Evolutionary conservation across 2,888 invertebrate genomes (phyloP), one percentile per base, ranked within the genome.

Genomic region (Cephus pulcher): DNA sequence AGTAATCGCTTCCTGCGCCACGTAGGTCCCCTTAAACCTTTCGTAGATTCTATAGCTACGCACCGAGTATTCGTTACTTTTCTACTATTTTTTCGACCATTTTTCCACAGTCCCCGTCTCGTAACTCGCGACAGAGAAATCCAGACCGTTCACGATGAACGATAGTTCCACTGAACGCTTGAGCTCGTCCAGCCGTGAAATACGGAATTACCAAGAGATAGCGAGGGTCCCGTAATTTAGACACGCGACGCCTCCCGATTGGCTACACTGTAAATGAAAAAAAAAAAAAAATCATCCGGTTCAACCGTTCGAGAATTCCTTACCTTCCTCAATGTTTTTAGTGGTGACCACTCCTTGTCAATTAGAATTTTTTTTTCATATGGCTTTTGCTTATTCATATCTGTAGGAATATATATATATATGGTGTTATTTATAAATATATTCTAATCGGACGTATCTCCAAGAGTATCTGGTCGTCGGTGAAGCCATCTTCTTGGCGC

Each of bases 1-100:
- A 82, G 81, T 82, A 80, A 85, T 81, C 82, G 69, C 74, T 79
- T 75, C 79, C 80, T 84, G 84, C 71, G 12, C 34, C 71, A 34
- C 56, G 56, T 56, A 56, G 56, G 56, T 56, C 56, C 56, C 23
- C 56, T 56, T 56, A 56, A 56, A 56, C 56, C 56, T 56, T 56
- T 56, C 56, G 56, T 56, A 56, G 56, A 56, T 56, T 9, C 56
- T 9, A 9, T 23, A 23, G 23, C 23, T 56, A 1, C 9, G 56
- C 56, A 6, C 23, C 1, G 23, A 56, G 23, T 2, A 56, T 56
- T 56, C 9, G 56, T 56, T 56, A 56, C 56, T 56, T 56, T 56
- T 56, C 23, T 15, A 40, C 40, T 40, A 40, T 40, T 40, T 40
- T 23, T 40, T 40, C 40, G 2, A 56, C 9, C 56, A 23, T 9